Conservation (phyloP, 2,888 invertebrate genomes). For the Eustalomyia histrio region DNA sequence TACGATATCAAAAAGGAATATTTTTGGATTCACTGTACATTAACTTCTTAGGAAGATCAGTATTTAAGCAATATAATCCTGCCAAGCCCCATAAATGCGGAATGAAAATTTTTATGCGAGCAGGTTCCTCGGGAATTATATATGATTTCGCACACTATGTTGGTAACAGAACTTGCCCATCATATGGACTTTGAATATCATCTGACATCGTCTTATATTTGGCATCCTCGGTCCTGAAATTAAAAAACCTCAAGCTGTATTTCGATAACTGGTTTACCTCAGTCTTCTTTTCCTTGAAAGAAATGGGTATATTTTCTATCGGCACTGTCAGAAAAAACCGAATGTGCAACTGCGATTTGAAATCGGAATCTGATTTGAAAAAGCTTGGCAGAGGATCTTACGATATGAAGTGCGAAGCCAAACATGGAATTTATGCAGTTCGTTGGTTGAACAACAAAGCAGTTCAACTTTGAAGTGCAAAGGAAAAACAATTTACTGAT, state of each 20-base stretch:
- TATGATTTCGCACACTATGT: slow-evolving; percentile 63
- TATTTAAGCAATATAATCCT: too few relatives aligned
- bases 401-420: too few relatives aligned
- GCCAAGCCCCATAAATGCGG: slow-evolving; percentile 62
- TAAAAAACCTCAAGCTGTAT: slow-evolving; percentile 59
- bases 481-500: too few relatives aligned
- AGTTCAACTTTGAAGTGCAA: too few relatives aligned
- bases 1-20: not conserved
- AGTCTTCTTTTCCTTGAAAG: slow-evolving; percentile 24
- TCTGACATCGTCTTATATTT: slow-evolving; percentile 61
- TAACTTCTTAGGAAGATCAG: not conserved
- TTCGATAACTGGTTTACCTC: slow-evolving; percentile 65
- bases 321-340: not conserved
- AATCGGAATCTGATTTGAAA: slow-evolving; percentile 25
- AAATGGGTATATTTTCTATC: slow-evolving; percentile 35
- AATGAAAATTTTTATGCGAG: slow-evolving; percentile 61
- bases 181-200: slow-evolving; percentile 61
- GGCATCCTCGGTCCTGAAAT: slow-evolving; percentile 37
- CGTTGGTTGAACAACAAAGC: too few relatives aligned
- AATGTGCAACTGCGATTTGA: not conserved
- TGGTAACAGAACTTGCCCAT: slow-evolving; percentile 54
- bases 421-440: too few relatives aligned
- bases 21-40: not conserved
- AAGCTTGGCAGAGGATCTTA: slow-evolving; percentile 28
- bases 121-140: slow-evolving; percentile 53